These are phyloP conservation scores for Tenualosa thibaudeaui DNA, from an alignment of 2,797 vertebrate species.

Conservation along the genomic window DNA sequence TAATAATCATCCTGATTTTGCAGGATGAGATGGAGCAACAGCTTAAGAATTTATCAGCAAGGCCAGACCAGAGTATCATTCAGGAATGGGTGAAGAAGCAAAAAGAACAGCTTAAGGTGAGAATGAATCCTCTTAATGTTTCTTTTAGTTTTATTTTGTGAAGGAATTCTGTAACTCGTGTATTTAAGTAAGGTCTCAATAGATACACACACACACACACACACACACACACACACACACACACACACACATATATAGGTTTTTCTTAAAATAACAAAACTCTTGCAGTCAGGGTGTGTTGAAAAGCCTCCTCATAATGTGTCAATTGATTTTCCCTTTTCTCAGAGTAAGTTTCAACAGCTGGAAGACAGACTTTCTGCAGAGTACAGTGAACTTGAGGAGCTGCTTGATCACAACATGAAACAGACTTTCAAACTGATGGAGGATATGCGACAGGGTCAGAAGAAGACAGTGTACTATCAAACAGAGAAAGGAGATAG, in stretches of 20 bases:
- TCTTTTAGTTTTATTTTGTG: neutral
- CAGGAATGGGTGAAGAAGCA: neutral
- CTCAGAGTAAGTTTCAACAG: neutral
- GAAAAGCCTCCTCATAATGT: neutral
- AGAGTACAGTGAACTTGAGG: conserved; percentile 9
- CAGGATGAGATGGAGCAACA: conserved; percentile 10
- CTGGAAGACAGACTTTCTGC: neutral
- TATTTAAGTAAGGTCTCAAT: no score
- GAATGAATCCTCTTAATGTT: neutral
- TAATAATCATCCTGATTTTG: neutral
- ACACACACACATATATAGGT: no score
- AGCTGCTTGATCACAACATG: conserved; percentile 36
- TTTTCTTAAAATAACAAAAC: neutral
- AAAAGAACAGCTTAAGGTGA: conserved; percentile 22
- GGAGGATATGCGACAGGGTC: conserved; percentile 29
- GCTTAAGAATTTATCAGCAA: neutral
- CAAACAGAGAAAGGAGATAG: conserved; percentile 17
- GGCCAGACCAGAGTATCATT: neutral
- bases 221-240: no score
- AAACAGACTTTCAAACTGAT: conserved; percentile 42
- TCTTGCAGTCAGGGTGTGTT: neutral
- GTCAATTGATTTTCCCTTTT: neutral
- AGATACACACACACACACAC: no score
- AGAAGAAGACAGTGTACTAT: conserved; percentile 5
- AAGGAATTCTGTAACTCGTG: neutral